Percentiles rank a stretch among this genome's conserved stretches.
These are phyloP conservation scores for Thryonomys swinderianus DNA, from an alignment of 2,113 vertebrate species.

Conservation along the genomic window DNA sequence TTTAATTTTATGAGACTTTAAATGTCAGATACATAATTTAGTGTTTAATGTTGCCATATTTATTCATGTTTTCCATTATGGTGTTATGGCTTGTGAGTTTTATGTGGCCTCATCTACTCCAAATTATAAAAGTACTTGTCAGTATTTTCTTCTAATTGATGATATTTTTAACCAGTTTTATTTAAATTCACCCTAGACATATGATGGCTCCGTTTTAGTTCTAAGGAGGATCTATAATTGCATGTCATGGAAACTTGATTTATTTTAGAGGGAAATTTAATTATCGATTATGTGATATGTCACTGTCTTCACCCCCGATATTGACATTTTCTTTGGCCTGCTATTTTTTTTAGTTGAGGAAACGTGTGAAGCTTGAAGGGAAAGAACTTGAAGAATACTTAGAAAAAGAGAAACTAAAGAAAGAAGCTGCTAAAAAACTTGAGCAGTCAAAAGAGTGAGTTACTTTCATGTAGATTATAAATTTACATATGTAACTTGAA, in stretches of 20 bases:
- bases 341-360: conserved; percentile 90
- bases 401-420: conserved; percentile 97
- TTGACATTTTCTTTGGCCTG: neutral
- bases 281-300: neutral
- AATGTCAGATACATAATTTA: neutral
- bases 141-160: conserved; percentile 11
- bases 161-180: conserved; percentile 15
- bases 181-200: conserved; percentile 29
- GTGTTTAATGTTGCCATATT: neutral
- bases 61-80: conserved; percentile 14
- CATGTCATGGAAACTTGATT: neutral
- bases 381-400: conserved; percentile 97
- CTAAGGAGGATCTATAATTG: neutral
- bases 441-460: conserved; percentile 99
- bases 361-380: conserved; percentile 97
- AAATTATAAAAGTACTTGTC: conserved; percentile 43
- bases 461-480: neutral
- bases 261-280: conserved; percentile 36
- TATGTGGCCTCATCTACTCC: neutral
- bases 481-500: neutral
- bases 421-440: conserved; percentile 97
- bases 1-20: conserved; percentile 15
- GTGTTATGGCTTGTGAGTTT: neutral
- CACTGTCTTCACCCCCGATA: neutral
- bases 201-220: conserved; percentile 26